Evolutionary conservation across 2,113 vertebrate genomes (phyloP).

Genomic region (Boulengeromyrus knoepffleri): DNA sequence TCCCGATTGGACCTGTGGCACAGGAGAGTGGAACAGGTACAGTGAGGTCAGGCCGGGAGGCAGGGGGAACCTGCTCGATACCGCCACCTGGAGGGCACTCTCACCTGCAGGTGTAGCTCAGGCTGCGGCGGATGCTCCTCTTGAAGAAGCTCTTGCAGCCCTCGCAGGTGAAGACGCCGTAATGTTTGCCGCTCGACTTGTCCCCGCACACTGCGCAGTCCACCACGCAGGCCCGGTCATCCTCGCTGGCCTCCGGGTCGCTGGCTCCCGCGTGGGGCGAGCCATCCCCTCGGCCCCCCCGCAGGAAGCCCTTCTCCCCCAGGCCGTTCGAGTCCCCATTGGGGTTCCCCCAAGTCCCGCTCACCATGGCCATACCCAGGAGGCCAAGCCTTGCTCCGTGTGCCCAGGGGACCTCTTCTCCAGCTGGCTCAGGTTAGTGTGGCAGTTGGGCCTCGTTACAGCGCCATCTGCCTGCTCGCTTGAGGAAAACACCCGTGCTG

Average conservation of each 20-base stretch:
- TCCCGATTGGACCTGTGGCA: conserved; percentile 82
- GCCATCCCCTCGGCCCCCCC: conserved; percentile 70
- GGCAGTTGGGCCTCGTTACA: background rate
- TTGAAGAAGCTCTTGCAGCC: conserved; percentile 98
- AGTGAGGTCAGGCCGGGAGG: background rate
- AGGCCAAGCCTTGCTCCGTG: background rate
- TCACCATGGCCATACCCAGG: conserved; percentile 81
- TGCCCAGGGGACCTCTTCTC: background rate
- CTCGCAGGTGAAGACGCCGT: conserved; percentile 91
- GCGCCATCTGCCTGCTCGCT: background rate
- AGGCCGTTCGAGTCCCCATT: conserved; percentile 71
- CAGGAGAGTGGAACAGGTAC: background rate
- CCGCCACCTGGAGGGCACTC: background rate
- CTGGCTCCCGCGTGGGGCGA: conserved; percentile 82
- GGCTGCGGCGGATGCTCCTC: conserved; percentile 85
- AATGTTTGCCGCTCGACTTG: conserved; percentile 88
- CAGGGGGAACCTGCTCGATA: background rate
- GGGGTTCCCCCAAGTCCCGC: conserved; percentile 85
- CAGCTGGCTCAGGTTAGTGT: background rate
- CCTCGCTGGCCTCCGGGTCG: conserved; percentile 77
- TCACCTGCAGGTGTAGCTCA: conserved; percentile 92
- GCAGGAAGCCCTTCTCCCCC: conserved; percentile 70
- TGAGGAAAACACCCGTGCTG: background rate
- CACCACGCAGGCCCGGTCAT: conserved; percentile 77
- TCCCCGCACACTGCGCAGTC: conserved; percentile 90